These are phyloP conservation scores for Sipha maydis DNA, from an alignment of 2,888 invertebrate species.

Conservation along the genomic window DNA sequence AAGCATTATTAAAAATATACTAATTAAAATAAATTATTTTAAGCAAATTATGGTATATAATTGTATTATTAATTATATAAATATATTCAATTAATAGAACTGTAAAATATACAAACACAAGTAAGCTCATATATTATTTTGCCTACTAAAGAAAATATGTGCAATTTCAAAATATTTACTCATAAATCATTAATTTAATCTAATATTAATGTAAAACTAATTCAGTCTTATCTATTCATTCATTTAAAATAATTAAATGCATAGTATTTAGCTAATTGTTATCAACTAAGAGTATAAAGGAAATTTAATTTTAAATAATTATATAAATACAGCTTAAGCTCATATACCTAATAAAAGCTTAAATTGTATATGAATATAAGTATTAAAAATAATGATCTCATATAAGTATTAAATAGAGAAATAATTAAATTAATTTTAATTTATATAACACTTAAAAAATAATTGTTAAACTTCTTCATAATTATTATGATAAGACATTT, in stretches of 20 bases:
- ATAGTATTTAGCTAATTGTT: slow-evolving; percentile 17
- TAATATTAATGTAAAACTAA: slow-evolving; percentile 20
- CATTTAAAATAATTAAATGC: slow-evolving; percentile 2
- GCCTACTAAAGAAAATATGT: not conserved
- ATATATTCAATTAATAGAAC: not conserved
- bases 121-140: not conserved
- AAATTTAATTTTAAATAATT: slow-evolving; percentile 5
- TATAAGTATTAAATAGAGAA: not conserved
- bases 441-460: slow-evolving; percentile 33
- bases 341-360: not conserved
- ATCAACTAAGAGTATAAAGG: not conserved
- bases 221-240: slow-evolving; percentile 46
- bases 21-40: too few relatives aligned
- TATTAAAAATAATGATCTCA: slow-evolving; percentile 29
- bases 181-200: not conserved
- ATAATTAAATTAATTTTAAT: slow-evolving; percentile 27
- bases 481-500: not conserved
- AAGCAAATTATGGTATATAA: too few relatives aligned
- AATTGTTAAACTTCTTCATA: not conserved
- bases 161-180: not conserved
- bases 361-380: not conserved
- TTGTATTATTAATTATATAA: not conserved
- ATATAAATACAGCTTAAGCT: not conserved
- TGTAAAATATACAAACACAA: not conserved
- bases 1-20: too few relatives aligned